phyloP scores from a whole-genome alignment of 23 tunicate species.

The Phallusia fumigata region DNA sequence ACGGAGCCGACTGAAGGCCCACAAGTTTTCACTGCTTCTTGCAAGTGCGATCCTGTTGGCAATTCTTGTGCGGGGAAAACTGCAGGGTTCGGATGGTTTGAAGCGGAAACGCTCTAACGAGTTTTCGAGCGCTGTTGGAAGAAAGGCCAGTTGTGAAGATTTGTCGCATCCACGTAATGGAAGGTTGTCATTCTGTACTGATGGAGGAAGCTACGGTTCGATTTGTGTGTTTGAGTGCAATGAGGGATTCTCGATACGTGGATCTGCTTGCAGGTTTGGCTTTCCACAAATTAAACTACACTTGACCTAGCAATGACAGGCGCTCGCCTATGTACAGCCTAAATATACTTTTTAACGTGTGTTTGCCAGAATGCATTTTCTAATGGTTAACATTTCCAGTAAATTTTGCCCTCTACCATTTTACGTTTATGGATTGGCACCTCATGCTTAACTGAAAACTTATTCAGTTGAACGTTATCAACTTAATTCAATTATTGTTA shows the following conservation, averaged over 20 bases:
- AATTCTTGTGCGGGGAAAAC: neutral
- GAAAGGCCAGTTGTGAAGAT: neutral
- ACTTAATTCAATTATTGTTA: too few species aligned
- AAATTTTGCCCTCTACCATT: too few species aligned
- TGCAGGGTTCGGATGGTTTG: neutral
- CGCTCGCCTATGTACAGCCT: too few species aligned
- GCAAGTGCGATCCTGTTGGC: neutral
- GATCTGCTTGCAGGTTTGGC: slow-evolving; percentile 18
- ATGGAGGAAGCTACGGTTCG: slow-evolving; percentile 4
- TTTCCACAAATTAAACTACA: neutral
- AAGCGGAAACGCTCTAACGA: neutral
- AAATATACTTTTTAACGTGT: too few species aligned
- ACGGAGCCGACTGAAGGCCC: too few species aligned
- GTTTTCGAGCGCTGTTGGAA: neutral
- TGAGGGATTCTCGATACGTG: slow-evolving; percentile 18
- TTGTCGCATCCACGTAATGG: neutral
- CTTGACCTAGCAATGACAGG: too few species aligned
- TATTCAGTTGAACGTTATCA: too few species aligned
- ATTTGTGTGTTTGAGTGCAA: slow-evolving; percentile 13
- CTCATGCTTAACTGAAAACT: too few species aligned
- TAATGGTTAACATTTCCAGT: too few species aligned
- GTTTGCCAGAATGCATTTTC: too few species aligned
- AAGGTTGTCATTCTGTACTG: neutral
- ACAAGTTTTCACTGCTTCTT: too few species aligned
- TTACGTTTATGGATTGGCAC: too few species aligned